Evolutionary conservation across 2,113 vertebrate species (phyloP).

Genomic region (Poeciliopsis turrubarensis): DNA sequence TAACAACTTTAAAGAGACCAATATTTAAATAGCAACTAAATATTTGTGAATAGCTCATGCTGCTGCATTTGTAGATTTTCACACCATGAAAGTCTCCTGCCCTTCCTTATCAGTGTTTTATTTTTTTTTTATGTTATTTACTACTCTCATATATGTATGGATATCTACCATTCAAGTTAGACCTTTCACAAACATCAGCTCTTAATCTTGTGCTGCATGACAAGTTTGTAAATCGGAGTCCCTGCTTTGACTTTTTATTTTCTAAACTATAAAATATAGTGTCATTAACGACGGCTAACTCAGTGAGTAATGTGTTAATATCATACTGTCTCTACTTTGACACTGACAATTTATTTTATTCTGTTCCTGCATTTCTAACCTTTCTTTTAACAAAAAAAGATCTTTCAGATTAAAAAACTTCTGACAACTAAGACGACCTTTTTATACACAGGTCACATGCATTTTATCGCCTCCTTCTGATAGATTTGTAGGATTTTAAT

Average conservation of each 20-base stretch:
- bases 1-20: neutral
- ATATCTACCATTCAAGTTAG: no score
- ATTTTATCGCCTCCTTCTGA: conserved; percentile 1
- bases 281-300: conserved; percentile 42
- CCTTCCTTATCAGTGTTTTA: neutral
- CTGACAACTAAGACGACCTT: conserved; percentile 12
- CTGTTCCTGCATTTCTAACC: neutral
- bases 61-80: neutral
- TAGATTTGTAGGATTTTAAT: conserved; percentile 1
- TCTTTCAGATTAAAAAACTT: conserved; percentile 11
- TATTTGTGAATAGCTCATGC: neutral
- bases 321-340: conserved; percentile 37
- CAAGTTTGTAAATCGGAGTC: conserved; percentile 28
- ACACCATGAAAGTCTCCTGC: neutral
- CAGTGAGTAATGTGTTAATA: conserved; percentile 62
- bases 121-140: no score
- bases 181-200: conserved; percentile 1
- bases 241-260: conserved; percentile 35
- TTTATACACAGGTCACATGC: neutral
- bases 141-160: no score
- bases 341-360: conserved; percentile 42
- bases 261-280: conserved; percentile 43
- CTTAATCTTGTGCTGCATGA: conserved; percentile 23
- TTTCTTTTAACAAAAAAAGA: neutral
- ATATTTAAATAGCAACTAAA: neutral